These are phyloP conservation scores for Megalops atlanticus DNA, from an alignment of 2,113 vertebrate species.

Conservation along the genomic window DNA sequence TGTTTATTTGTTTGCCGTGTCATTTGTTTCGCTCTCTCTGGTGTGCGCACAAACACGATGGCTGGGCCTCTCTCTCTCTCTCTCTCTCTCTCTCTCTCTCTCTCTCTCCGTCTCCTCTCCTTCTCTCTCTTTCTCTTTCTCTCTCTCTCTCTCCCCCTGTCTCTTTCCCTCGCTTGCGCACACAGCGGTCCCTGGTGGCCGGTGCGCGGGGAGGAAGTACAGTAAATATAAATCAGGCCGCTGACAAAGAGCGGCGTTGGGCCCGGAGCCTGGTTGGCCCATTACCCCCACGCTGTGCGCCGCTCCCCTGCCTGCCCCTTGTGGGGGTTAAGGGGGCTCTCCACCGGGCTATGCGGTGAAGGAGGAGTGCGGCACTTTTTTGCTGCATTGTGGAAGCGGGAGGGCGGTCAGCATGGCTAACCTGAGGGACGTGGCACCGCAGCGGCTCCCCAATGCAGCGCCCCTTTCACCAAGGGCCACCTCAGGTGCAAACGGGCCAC, in stretches of 20 bases:
- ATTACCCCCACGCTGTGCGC: background rate
- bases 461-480: too few species aligned
- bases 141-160: background rate
- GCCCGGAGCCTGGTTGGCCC: background rate
- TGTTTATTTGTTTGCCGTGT: constrained; percentile 17
- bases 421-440: background rate
- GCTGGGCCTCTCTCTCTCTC: background rate
- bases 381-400: background rate
- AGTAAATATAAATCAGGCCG: background rate
- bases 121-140: background rate
- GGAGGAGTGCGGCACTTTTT: background rate
- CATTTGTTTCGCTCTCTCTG: constrained; percentile 18
- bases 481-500: too few species aligned
- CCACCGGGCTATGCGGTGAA: background rate
- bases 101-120: background rate
- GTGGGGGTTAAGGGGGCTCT: constrained; percentile 23
- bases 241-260: background rate
- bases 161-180: background rate
- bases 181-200: background rate
- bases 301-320: background rate
- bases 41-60: background rate
- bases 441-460: background rate
- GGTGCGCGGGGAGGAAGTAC: background rate
- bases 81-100: too few species aligned
- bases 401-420: background rate